Conservation (phyloP, 2,113 vertebrate species). For the Pterophyllum scalare region DNA sequence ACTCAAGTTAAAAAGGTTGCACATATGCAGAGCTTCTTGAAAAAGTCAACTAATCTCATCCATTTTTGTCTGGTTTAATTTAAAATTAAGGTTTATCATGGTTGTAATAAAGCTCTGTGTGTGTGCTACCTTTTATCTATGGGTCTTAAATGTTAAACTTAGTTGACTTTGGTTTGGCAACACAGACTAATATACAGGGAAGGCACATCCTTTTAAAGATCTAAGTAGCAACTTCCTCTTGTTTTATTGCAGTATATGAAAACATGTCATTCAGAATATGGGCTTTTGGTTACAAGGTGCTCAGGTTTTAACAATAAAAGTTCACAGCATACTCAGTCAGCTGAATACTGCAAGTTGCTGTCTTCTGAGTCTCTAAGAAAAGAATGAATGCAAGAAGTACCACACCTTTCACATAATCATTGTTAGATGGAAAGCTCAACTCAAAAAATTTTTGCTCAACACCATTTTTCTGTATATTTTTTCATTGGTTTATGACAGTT, state of each 20-base stretch:
- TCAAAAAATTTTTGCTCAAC: neutral
- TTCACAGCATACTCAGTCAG: neutral
- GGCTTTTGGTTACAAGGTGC: neutral
- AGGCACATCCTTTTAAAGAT: neutral
- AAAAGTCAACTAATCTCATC: neutral
- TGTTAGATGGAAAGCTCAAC: neutral
- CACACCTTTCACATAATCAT: neutral
- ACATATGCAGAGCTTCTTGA: neutral
- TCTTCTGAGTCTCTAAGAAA: neutral
- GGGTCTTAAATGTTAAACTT: neutral
- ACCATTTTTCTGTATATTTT: neutral
- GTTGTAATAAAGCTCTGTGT: neutral
- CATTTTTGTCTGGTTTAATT: neutral
- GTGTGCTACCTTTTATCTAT: neutral
- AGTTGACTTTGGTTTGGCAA: neutral
- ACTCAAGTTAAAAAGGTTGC: neutral
- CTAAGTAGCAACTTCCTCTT: neutral
- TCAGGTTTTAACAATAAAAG: neutral
- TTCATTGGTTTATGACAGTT: neutral
- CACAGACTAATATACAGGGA: neutral
- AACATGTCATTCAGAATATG: neutral
- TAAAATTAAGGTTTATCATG: neutral
- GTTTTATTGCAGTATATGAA: neutral
- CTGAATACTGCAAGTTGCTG: neutral
- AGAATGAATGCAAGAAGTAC: neutral